Conservation (phyloP, 35 echinoderm and acorn worm genomes). For the Anneissia japonica region DNA sequence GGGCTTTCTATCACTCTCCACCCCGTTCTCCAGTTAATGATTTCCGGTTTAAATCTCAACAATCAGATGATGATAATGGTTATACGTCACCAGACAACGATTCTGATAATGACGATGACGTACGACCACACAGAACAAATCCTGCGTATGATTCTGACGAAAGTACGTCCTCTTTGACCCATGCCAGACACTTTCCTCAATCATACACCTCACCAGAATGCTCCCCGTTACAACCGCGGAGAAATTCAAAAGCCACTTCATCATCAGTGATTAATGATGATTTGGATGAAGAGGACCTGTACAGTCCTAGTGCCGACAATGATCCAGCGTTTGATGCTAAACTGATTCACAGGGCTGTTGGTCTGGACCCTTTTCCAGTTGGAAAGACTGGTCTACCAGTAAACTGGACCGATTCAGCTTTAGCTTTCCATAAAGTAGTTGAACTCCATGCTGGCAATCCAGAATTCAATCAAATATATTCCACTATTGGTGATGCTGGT, state of each 20-base stretch:
- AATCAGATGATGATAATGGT: not conserved
- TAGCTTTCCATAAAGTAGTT: not conserved
- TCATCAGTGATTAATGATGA: not conserved
- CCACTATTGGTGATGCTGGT: not conserved
- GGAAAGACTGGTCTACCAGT: not conserved
- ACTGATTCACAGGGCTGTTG: not conserved
- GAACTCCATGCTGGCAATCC: not conserved
- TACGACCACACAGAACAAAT: too few species aligned
- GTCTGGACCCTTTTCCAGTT: slow-evolving; percentile 15
- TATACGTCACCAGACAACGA: not conserved
- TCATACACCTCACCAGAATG: too few species aligned
- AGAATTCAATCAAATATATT: slow-evolving; percentile 14
- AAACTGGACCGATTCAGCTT: slow-evolving; percentile 24
- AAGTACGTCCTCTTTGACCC: too few species aligned
- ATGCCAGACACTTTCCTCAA: too few species aligned
- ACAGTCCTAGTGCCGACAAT: not conserved
- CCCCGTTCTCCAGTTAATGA: not conserved
- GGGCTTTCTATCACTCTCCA: not conserved
- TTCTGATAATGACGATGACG: not conserved
- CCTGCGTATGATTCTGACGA: too few species aligned
- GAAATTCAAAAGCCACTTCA: too few species aligned
- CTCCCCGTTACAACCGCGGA: too few species aligned
- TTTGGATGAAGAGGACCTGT: not conserved
- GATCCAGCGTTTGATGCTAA: not conserved
- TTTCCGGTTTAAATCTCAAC: not conserved